Evolutionary conservation across 2,113 vertebrate genomes (phyloP).

Genomic region (Aramus guarauna): DNA sequence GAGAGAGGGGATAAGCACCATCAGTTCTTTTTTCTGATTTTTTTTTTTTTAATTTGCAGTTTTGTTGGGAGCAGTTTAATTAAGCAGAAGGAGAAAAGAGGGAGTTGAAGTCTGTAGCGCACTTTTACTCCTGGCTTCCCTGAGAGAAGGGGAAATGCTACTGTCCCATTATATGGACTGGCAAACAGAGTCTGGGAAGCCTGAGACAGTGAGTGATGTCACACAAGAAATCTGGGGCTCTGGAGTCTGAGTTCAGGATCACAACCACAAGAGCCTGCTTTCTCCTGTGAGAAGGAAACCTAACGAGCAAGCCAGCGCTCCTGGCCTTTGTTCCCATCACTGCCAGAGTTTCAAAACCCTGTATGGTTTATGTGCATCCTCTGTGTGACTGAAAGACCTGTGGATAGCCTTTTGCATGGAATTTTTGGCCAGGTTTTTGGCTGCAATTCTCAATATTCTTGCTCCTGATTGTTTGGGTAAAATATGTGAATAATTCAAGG

Average conservation of each 20-base stretch:
- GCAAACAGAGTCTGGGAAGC: not conserved
- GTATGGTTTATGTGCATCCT: not conserved
- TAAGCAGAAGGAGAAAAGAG: not conserved
- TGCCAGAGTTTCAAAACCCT: not conserved
- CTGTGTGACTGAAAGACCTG: not conserved
- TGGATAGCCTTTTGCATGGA: not conserved
- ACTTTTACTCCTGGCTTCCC: not conserved
- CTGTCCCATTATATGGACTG: not conserved
- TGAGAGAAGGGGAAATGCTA: not conserved
- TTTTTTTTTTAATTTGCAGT: not conserved
- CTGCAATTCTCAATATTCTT: not conserved
- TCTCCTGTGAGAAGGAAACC: not conserved
- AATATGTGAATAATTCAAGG: not conserved
- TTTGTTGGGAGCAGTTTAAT: not conserved
- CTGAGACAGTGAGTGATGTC: not conserved
- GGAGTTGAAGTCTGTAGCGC: not conserved
- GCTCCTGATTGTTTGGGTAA: not conserved
- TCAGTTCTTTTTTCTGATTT: not conserved
- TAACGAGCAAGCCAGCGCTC: not conserved
- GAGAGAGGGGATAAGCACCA: not conserved
- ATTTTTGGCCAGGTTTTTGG: not conserved
- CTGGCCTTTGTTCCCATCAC: not conserved
- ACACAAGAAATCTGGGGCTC: not conserved
- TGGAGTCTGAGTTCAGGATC: not conserved
- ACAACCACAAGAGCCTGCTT: not conserved